phyloP scores from a whole-genome alignment of 2,888 invertebrate species.

The Amblyjoppa proteus region DNA sequence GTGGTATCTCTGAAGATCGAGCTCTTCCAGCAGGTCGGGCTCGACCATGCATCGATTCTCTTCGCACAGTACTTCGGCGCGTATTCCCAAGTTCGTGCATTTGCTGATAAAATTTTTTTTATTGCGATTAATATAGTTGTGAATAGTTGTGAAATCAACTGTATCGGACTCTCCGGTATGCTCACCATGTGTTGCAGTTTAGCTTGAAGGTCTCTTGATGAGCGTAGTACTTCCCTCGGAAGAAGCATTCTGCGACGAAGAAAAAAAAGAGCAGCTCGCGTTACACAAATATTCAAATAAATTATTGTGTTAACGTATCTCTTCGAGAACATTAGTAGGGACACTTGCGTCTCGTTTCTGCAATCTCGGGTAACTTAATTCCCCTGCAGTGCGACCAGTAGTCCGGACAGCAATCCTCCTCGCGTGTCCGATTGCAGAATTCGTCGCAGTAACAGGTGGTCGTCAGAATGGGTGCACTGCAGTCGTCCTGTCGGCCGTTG shows the following conservation, averaged over 20 bases:
- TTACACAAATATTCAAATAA: conserved; percentile 2
- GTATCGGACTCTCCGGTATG: not conserved
- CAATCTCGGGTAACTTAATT: conserved; percentile 70
- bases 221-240: conserved; percentile 86
- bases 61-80: conserved; percentile 89
- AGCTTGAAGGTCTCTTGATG: conserved; percentile 86
- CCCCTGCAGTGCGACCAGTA: conserved; percentile 91
- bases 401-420: conserved; percentile 97
- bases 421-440: conserved; percentile 92
- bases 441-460: conserved; percentile 97
- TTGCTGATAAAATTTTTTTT: conserved; percentile 84
- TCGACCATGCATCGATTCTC: conserved; percentile 91
- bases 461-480: conserved; percentile 92
- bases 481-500: conserved; percentile 91
- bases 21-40: conserved; percentile 88
- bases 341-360: conserved; percentile 66
- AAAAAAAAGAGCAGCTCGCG: conserved; percentile 57
- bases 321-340: not conserved
- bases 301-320: not conserved
- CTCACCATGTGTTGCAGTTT: conserved; percentile 92
- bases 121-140: not conserved
- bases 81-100: conserved; percentile 84
- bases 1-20: conserved; percentile 87
- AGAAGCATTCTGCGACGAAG: conserved; percentile 85
- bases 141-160: not conserved